A percentile compares a stretch with the other conserved stretches of the same genome.
Evolutionary conservation across 2,888 invertebrate species (phyloP).

Genomic region (Microctonus brassicae): DNA sequence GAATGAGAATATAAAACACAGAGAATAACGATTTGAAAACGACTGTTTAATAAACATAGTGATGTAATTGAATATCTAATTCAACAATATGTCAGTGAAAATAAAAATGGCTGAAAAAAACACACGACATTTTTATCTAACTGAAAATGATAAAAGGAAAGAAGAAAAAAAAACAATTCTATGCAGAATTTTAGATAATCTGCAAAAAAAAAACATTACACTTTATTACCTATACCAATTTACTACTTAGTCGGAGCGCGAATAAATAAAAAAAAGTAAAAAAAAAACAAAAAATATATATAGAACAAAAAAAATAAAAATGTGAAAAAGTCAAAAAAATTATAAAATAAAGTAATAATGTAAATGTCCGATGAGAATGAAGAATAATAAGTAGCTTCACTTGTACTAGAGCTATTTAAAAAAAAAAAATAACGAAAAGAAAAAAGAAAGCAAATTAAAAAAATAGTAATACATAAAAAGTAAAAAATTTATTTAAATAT

Average conservation of each 20-base stretch:
- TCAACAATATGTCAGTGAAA: too few relatives aligned
- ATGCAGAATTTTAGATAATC: not conserved
- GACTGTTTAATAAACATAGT: too few relatives aligned
- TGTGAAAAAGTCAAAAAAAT: not conserved
- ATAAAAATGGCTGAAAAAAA: too few relatives aligned
- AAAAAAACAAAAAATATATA: constrained; percentile 56
- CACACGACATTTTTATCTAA: too few relatives aligned
- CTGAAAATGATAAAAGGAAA: constrained; percentile 62
- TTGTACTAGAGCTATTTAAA: constrained; percentile 69
- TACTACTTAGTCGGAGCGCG: constrained; percentile 69
- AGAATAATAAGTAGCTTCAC: constrained; percentile 69
- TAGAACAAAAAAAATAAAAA: constrained; percentile 45
- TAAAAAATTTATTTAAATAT: constrained; percentile 15
- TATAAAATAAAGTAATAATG: constrained; percentile 54
- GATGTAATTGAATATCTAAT: too few relatives aligned
- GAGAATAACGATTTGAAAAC: too few relatives aligned
- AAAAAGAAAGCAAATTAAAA: constrained; percentile 46
- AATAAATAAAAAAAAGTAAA: constrained; percentile 68
- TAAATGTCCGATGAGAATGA: constrained; percentile 68
- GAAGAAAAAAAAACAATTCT: constrained; percentile 37
- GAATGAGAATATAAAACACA: too few relatives aligned
- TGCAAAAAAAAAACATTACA: constrained; percentile 68
- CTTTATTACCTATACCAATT: constrained; percentile 65
- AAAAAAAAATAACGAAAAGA: constrained; percentile 54
- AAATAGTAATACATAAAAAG: constrained; percentile 26